Percentiles rank a stretch among this genome's conserved stretches.
Evolutionary conservation across 1,140 invertebrate genomes (phyloP).

Genomic region (Muscidifurax raptorellus): DNA sequence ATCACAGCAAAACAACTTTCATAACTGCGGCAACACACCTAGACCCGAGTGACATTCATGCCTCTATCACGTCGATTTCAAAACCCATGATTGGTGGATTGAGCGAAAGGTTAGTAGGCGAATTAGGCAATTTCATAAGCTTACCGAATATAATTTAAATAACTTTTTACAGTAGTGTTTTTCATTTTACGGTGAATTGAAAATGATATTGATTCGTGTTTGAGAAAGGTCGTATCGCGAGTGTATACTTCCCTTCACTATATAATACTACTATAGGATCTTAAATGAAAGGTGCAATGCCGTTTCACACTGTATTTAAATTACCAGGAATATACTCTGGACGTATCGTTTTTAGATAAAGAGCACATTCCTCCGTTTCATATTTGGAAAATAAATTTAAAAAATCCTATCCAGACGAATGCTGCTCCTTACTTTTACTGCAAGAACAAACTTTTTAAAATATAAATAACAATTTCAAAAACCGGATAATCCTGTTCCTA

Average conservation of each 20-base stretch:
- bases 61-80: background rate
- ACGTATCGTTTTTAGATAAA: background rate
- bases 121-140: background rate
- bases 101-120: background rate
- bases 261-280: background rate
- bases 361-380: too few relatives aligned
- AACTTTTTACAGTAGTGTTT: background rate
- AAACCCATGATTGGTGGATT: background rate
- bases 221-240: background rate
- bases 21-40: background rate
- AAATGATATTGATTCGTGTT: background rate
- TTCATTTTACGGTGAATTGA: background rate
- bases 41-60: background rate
- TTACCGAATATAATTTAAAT: background rate
- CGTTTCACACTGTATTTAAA: background rate
- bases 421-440: background rate
- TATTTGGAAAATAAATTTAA: background rate
- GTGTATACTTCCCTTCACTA: background rate
- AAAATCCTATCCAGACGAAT: background rate
- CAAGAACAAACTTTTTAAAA: background rate
- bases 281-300: background rate
- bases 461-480: background rate
- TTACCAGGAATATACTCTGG: too few relatives aligned
- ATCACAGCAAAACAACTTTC: background rate
- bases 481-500: background rate